phyloP scores from a whole-genome alignment of 2,888 invertebrate species.

The Cylloceria caligata region DNA sequence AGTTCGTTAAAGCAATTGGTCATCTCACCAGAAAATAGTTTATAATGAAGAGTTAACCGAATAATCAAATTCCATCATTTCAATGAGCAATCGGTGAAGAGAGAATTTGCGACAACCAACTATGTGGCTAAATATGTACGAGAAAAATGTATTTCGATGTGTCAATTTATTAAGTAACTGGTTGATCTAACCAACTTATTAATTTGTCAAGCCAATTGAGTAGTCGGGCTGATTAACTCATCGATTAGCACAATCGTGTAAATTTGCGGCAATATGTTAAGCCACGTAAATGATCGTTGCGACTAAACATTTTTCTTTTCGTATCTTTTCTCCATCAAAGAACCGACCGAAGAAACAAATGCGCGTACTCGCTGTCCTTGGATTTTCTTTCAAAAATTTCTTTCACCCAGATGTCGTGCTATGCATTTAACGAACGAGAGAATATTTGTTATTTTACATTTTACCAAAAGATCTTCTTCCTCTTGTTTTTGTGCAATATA shows the following conservation, averaged over 20 bases:
- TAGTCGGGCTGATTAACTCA: too few species aligned
- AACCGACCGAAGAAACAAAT: not conserved
- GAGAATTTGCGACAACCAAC: too few species aligned
- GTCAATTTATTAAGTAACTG: too few species aligned
- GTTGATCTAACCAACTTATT: too few species aligned
- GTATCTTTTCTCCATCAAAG: not conserved
- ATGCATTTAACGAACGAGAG: not conserved
- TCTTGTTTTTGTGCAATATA: not conserved
- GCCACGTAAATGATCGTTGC: too few species aligned
- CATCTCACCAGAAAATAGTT: not conserved
- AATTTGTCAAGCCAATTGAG: too few species aligned
- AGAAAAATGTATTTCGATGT: too few species aligned
- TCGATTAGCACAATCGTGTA: too few species aligned
- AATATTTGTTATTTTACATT: not conserved
- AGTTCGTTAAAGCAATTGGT: too few species aligned
- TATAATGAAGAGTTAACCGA: not conserved
- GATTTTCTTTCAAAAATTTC: conserved; percentile 21
- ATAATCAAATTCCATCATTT: not conserved
- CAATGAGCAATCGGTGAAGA: not conserved
- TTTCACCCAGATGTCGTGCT: conserved; percentile 9
- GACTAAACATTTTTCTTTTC: too few species aligned
- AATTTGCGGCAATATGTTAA: too few species aligned
- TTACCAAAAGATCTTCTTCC: not conserved
- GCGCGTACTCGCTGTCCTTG: conserved; percentile 28
- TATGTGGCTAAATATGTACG: too few species aligned